Evolutionary conservation across 2,113 vertebrate genomes (phyloP).

Genomic region (Turnix velox): DNA sequence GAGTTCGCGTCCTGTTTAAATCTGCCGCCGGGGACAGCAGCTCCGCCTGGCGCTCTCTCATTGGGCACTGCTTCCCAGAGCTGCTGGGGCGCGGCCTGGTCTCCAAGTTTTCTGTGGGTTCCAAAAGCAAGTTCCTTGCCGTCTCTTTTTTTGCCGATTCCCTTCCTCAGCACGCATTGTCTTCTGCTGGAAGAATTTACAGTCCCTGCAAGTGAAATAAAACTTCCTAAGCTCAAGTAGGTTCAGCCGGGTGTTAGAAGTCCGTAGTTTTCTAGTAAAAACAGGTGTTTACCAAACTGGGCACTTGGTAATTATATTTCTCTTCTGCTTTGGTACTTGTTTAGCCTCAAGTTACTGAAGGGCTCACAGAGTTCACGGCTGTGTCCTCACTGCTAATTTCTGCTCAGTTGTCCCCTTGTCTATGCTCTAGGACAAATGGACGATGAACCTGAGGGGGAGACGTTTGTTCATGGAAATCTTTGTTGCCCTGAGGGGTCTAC

Average conservation of each 20-base stretch:
- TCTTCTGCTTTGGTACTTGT: neutral
- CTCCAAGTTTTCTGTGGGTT: too few relatives aligned
- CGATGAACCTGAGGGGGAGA: neutral
- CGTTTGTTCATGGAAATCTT: neutral
- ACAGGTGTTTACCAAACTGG: neutral
- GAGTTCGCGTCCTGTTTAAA: too few relatives aligned
- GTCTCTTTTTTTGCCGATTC: too few relatives aligned
- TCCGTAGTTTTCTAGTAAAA: neutral
- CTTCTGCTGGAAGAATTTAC: too few relatives aligned
- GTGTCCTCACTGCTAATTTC: neutral
- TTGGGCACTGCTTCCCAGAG: too few relatives aligned
- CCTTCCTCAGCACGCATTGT: too few relatives aligned
- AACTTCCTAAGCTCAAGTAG: neutral
- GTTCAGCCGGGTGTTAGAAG: neutral
- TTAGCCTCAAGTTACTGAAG: neutral
- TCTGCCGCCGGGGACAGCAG: too few relatives aligned
- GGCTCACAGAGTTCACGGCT: neutral
- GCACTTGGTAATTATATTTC: neutral
- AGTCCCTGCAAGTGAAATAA: neutral
- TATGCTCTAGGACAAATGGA: neutral
- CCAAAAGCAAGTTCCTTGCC: too few relatives aligned
- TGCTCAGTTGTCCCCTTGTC: neutral
- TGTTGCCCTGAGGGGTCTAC: neutral
- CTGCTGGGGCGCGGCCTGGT: too few relatives aligned
- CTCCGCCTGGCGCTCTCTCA: too few relatives aligned